Conservation (phyloP, 2,797 vertebrate genomes). For the Enteromius unitaeniatus region DNA sequence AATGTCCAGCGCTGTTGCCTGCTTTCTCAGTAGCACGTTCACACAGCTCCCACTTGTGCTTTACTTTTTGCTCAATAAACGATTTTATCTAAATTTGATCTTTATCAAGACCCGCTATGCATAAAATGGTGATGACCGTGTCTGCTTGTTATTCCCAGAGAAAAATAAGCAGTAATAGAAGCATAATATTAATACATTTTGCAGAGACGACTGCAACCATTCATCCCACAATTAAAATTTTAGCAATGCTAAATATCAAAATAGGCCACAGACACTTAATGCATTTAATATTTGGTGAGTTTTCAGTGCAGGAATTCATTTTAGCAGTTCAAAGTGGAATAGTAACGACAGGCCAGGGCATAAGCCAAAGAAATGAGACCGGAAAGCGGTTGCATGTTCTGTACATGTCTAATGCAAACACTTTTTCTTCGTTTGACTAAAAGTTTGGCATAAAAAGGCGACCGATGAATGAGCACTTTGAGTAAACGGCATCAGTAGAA, state of each 20-base stretch:
- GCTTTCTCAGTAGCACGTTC: constrained; percentile 15
- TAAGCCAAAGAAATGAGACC: not conserved
- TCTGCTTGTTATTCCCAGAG: not conserved
- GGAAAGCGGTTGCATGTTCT: constrained; percentile 17
- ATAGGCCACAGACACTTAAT: not conserved
- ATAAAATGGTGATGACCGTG: not conserved
- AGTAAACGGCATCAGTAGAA: constrained; percentile 28
- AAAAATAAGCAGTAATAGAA: not conserved
- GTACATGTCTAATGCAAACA: constrained; percentile 15
- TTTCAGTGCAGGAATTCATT: not conserved
- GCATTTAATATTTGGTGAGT: not conserved
- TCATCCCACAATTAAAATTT: not conserved
- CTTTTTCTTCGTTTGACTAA: constrained; percentile 7
- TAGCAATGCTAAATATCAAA: not conserved
- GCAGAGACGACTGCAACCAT: not conserved
- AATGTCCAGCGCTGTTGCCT: constrained; percentile 23
- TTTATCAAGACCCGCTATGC: not conserved
- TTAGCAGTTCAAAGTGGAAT: constrained; percentile 4
- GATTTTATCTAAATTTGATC: not conserved
- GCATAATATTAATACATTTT: not conserved
- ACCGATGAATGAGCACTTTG: constrained; percentile 14
- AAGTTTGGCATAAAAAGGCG: constrained; percentile 7
- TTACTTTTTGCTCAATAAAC: not conserved
- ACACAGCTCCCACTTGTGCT: constrained; percentile 15
- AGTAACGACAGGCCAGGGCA: not conserved